Evolutionary conservation across 2,797 vertebrate species (phyloP).

Genomic region (Eulemur albifrons): DNA sequence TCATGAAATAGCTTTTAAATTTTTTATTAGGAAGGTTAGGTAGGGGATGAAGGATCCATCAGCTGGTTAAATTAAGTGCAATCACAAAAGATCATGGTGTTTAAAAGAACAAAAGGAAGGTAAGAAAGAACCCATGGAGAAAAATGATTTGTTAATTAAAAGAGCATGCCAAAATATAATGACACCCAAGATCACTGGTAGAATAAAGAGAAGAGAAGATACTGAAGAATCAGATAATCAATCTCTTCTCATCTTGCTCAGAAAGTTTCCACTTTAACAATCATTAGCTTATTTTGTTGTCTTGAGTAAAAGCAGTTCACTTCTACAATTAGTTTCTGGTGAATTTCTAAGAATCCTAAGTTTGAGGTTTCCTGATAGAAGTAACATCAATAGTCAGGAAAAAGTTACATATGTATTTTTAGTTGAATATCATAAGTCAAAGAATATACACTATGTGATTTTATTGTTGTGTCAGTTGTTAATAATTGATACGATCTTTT

Average conservation of each 20-base stretch:
- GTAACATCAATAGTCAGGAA: background rate
- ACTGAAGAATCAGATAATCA: background rate
- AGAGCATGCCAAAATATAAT: background rate
- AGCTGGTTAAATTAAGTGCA: background rate
- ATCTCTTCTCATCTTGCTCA: background rate
- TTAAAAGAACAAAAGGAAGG: background rate
- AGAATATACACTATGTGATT: background rate
- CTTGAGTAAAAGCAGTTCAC: background rate
- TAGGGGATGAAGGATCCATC: background rate
- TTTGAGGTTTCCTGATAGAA: background rate
- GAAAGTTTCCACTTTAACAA: background rate
- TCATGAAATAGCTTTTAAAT: background rate
- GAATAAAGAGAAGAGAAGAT: background rate
- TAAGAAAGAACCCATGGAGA: background rate
- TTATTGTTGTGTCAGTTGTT: background rate
- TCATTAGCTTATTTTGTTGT: background rate
- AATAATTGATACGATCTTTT: background rate
- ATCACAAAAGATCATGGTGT: background rate
- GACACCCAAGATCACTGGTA: background rate
- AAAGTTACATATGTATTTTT: background rate
- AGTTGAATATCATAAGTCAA: background rate
- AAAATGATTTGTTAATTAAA: background rate
- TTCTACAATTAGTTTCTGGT: background rate
- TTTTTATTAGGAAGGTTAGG: background rate
- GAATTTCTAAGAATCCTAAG: background rate